Evolutionary conservation across 2,113 vertebrate species (phyloP).

Genomic region (Paradisaea rubra): DNA sequence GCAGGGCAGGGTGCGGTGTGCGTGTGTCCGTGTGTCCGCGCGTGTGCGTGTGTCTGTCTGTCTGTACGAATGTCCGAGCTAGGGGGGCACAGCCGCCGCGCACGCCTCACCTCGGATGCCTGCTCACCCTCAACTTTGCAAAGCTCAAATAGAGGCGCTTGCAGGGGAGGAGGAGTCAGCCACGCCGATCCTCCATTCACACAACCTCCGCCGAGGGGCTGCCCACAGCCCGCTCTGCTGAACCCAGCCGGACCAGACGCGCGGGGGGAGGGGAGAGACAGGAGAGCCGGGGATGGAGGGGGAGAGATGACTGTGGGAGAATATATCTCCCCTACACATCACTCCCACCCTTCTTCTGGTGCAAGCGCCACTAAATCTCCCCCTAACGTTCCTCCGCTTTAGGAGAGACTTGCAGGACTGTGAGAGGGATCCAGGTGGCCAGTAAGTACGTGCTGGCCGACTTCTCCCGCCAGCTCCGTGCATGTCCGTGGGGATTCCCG

Average conservation of each 20-base stretch:
- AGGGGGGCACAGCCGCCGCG: conserved; percentile 63
- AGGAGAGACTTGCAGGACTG: background rate
- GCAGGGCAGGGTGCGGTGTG: background rate
- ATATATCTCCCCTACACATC: conserved; percentile 1
- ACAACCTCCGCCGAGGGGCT: conserved; percentile 33
- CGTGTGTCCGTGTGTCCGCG: background rate
- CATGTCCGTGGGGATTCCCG: background rate
- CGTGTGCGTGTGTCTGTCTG: background rate
- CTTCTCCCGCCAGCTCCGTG: background rate
- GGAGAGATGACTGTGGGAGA: conserved; percentile 32
- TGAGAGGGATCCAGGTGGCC: conserved; percentile 2
- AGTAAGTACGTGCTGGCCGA: conserved; percentile 37
- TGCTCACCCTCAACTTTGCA: conserved; percentile 76
- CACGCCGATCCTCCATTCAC: conserved; percentile 71
- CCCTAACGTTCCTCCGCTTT: background rate
- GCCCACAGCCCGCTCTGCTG: conserved; percentile 23
- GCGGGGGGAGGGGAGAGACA: background rate
- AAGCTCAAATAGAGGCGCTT: conserved; percentile 85
- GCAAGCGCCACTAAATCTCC: conserved; percentile 34
- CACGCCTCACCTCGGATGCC: conserved; percentile 76
- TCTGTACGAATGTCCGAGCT: background rate
- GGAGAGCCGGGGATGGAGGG: background rate
- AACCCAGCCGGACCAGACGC: background rate
- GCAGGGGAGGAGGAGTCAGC: conserved; percentile 79
- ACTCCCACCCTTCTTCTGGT: conserved; percentile 22